Conservation (phyloP, 2,797 vertebrate genomes). For the Ataeniobius toweri region DNA sequence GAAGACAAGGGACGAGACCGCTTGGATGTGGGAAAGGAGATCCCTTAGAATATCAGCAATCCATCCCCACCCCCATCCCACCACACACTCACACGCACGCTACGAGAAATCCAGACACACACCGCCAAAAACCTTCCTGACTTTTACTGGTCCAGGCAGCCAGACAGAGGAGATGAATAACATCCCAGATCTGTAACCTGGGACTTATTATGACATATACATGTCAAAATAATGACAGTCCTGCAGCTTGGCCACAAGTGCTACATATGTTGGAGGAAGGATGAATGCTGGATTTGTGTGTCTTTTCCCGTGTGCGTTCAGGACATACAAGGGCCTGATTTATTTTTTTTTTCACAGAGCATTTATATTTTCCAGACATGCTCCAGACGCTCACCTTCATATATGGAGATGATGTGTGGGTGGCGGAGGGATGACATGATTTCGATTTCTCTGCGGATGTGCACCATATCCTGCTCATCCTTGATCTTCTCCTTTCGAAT, state of each 20-base stretch:
- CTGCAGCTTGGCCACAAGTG: conserved; percentile 49
- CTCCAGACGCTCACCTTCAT: conserved; percentile 95
- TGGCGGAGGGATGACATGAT: conserved; percentile 98
- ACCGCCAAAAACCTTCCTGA: conserved; percentile 52
- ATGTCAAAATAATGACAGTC: conserved; percentile 68
- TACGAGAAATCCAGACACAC: conserved; percentile 44
- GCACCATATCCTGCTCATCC: conserved; percentile 93
- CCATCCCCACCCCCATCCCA: conserved; percentile 33
- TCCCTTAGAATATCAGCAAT: conserved; percentile 65
- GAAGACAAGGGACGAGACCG: conserved; percentile 75
- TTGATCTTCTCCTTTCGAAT: conserved; percentile 96
- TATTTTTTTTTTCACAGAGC: conserved; percentile 23
- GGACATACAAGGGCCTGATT: conserved; percentile 11
- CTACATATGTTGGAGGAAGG: conserved; percentile 34
- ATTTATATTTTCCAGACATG: conserved; percentile 78
- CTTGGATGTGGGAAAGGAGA: conserved; percentile 79
- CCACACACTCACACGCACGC: conserved; percentile 30
- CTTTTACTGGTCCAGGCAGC: conserved; percentile 49
- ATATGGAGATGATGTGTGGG: conserved; percentile 95
- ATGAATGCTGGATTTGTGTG: conserved; percentile 25
- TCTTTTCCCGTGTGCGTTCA: conserved; percentile 32
- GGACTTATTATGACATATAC: conserved; percentile 72
- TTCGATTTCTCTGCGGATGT: conserved; percentile 97
- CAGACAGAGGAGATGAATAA: conserved; percentile 74
- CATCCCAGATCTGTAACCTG: conserved; percentile 65